phyloP scores from a whole-genome alignment of 2,888 invertebrate species.

The Mamestra brassicae region DNA sequence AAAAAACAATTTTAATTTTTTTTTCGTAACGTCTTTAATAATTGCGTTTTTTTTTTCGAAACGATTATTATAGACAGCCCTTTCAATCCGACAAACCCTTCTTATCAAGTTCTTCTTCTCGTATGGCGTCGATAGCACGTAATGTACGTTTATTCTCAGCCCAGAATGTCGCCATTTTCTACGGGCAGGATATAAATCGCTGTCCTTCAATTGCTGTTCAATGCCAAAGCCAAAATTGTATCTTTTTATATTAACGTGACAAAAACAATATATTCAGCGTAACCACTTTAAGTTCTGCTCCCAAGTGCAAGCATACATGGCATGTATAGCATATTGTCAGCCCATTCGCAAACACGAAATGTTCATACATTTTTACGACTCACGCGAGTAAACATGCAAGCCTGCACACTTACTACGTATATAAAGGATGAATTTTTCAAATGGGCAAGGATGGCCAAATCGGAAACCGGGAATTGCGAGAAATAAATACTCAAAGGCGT shows the following conservation, averaged over 20 bases:
- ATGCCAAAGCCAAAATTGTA: neutral
- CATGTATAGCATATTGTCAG: slow-evolving; percentile 50
- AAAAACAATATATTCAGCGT: slow-evolving; percentile 15
- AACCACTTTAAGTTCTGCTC: slow-evolving; percentile 22
- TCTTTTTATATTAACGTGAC: slow-evolving; percentile 17
- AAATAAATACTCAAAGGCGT: no score
- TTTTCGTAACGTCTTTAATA: no score
- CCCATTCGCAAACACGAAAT: slow-evolving; percentile 41
- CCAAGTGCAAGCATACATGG: slow-evolving; percentile 23
- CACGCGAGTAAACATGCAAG: slow-evolving; percentile 40
- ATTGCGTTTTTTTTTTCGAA: no score
- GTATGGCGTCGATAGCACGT: neutral
- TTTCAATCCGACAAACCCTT: no score
- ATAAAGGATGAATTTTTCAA: no score
- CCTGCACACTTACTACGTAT: neutral
- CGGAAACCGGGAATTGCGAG: no score
- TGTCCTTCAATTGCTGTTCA: neutral
- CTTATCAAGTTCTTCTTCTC: neutral
- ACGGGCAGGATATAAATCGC: slow-evolving; percentile 1
- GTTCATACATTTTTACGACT: slow-evolving; percentile 47
- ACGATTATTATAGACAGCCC: no score
- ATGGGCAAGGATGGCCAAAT: no score
- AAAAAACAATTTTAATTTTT: no score
- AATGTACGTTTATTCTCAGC: neutral
- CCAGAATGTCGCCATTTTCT: neutral